Base-by-base conservation (phyloP, 2,888 invertebrate genomes). In the Ctenicera cuprea region DNA sequence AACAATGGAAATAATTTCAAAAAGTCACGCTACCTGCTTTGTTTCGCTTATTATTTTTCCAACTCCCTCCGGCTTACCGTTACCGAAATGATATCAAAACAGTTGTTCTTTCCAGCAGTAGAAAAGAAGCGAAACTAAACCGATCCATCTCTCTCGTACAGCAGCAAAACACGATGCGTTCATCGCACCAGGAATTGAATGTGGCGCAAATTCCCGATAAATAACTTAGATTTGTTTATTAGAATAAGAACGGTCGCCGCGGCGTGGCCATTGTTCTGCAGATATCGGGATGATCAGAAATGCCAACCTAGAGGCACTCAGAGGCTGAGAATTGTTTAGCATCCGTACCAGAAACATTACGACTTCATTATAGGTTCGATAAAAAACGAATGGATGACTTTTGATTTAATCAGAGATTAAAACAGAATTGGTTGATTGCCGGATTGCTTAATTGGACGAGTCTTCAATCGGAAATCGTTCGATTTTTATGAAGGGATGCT, bases 281-380 rank as follows among this genome's bases (percentile, higher is more conserved):
- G 76, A 77, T 77, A 77, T 77, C 77, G 61, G 70, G 67, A 74
- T 74, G 74, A 74, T 74, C 74, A 71, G 66, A 71, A 74, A 74
- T 74, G 74, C 74, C 62, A 74, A 71, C 74, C 74, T 57, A 74
- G 18, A 41, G 74, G 67, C 63, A 62, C 38, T 62, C 37, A 52
- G 71, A 74, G 65, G 57, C 71, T 50, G 62, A 54, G 71, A 63
- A 74, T 74, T 74, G 74, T 71, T 71, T 67, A 71, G 54, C 71
- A 76, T 76, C 76, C 63, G 74, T 64, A 74, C 64, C 59, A 70
- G 65, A 75, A 75, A 73, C 76, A 77, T 77, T 77, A 77, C 77
- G 74, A 76, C 77, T 77, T 77, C 73, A 77, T 77, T 77, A 76
- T 70, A 62, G 57, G 16, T 50, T 52, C 30, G 54, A 57, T 65